A percentile compares a stretch with the other conserved stretches of the same genome.
phyloP scores from a whole-genome alignment of 2,888 invertebrate species.

The Plebejus melissa region DNA sequence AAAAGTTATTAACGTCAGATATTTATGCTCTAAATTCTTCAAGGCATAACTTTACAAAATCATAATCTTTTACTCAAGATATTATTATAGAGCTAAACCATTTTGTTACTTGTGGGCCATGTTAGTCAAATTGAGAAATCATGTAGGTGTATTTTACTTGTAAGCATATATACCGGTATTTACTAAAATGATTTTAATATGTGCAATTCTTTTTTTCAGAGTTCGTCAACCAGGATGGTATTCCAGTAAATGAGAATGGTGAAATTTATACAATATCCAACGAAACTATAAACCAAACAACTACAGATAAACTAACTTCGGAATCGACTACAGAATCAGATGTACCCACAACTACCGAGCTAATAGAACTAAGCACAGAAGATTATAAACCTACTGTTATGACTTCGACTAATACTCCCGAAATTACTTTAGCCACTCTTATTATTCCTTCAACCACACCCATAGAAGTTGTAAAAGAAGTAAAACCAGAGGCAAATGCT shows the following conservation, averaged over 20 bases:
- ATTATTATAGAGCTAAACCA: too few species aligned
- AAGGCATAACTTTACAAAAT: too few species aligned
- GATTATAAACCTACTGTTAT: not conserved
- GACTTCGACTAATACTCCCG: not conserved
- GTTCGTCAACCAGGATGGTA: conserved; percentile 19
- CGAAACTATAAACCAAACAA: not conserved
- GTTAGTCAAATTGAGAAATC: too few species aligned
- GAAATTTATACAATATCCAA: not conserved
- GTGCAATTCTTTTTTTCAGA: not conserved
- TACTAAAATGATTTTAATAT: too few species aligned
- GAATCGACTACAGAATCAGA: not conserved
- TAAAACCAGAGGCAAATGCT: not conserved
- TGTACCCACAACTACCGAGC: not conserved
- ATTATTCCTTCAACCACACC: not conserved
- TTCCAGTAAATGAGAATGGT: conserved; percentile 1
- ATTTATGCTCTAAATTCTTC: too few species aligned
- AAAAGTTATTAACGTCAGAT: too few species aligned
- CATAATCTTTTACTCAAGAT: too few species aligned
- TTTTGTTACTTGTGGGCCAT: too few species aligned
- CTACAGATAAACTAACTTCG: not conserved
- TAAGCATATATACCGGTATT: too few species aligned
- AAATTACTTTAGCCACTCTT: not conserved
- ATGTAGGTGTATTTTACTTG: too few species aligned
- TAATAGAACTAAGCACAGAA: not conserved
- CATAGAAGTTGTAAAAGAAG: not conserved